Base-by-base conservation (phyloP, 1,140 invertebrate genomes). In the Drosophila ohnishii region DNA sequence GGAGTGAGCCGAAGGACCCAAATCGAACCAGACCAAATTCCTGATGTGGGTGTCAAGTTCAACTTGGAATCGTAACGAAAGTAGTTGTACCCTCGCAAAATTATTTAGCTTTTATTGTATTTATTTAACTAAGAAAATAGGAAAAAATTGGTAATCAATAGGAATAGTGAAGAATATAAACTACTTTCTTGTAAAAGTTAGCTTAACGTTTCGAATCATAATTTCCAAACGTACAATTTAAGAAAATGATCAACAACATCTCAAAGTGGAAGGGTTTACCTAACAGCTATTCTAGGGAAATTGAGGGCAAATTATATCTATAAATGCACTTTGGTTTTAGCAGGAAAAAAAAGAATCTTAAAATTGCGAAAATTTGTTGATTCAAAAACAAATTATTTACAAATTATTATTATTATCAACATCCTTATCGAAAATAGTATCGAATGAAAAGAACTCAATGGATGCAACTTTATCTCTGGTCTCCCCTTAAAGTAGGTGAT, bases 401-500 rank as follows among this genome's bases (percentile, higher is more conserved):
- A 45, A 14, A 25, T n/a, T n/a, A n/a, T n/a, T n/a, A n/a, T n/a
- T n/a, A n/a, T n/a, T n/a, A n/a, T n/a, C n/a, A n/a, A n/a, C n/a
- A n/a, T n/a, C n/a, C n/a, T n/a, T n/a, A n/a, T n/a, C n/a, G n/a
- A 22, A 37, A 34, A 63, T 39, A 40, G 37, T 32, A 55, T 22
- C 25, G 1, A 42, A 32, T 22, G 16, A 48, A 51, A 28, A 51
- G 16, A 8, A 56, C 42, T 37, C 66, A 35, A 45, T 67, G 28
- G 47, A 34, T 50, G 32, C 75, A 66, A 76, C 76, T 79, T 76
- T 51, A 86, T 86, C 75, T 61, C 70, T 70, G 72, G 42, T 76
- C 59, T 65, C 50, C 44, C 42, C 45, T 65, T 30, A 42, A 28
- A 65, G 64, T 74, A 80, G 83, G 83, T 80, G 83, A 87, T 87